Evolutionary conservation across 2,797 vertebrate genomes (phyloP).

Genomic region (Hoplostethus mediterraneus): DNA sequence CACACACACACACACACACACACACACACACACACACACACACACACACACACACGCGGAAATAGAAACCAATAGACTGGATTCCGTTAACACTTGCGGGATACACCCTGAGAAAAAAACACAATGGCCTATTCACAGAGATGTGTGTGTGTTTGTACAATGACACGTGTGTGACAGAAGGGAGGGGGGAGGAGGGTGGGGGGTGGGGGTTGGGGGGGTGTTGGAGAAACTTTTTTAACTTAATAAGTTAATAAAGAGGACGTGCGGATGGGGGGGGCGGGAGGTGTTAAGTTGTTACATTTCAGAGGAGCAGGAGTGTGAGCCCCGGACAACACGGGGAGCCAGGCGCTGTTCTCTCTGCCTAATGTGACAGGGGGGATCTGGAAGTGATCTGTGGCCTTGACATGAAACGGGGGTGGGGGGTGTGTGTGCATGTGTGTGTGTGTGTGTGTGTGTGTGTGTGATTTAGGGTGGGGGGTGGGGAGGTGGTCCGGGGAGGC

Average conservation of each 20-base stretch:
- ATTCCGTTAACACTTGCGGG: conserved; percentile 33
- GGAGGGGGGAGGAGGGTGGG: not conserved
- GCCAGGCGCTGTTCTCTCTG: conserved; percentile 29
- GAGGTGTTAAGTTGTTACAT: conserved; percentile 44
- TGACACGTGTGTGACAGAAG: conserved; percentile 16
- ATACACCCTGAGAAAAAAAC: conserved; percentile 32
- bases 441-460: conserved; percentile 18
- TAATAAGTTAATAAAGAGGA: conserved; percentile 42
- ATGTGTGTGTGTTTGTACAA: conserved; percentile 12
- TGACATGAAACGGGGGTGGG: conserved; percentile 55
- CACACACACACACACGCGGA: not conserved
- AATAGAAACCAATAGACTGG: conserved; percentile 26
- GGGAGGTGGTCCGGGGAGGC: conserved; percentile 72
- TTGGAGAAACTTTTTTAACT: conserved; percentile 28
- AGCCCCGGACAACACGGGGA: conserved; percentile 29
- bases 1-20: too few relatives aligned
- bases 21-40: not conserved
- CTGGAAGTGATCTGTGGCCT: conserved; percentile 75
- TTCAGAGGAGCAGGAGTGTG: conserved; percentile 19
- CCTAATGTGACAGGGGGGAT: conserved; percentile 59
- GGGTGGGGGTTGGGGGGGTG: not conserved
- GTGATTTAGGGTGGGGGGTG: conserved; percentile 50
- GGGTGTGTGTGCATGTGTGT: conserved; percentile 14
- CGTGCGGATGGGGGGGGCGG: not conserved
- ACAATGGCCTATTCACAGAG: conserved; percentile 49